Evolutionary conservation across 1,140 invertebrate species (phyloP).

Genomic region (Pseudomyrmex gracilis): DNA sequence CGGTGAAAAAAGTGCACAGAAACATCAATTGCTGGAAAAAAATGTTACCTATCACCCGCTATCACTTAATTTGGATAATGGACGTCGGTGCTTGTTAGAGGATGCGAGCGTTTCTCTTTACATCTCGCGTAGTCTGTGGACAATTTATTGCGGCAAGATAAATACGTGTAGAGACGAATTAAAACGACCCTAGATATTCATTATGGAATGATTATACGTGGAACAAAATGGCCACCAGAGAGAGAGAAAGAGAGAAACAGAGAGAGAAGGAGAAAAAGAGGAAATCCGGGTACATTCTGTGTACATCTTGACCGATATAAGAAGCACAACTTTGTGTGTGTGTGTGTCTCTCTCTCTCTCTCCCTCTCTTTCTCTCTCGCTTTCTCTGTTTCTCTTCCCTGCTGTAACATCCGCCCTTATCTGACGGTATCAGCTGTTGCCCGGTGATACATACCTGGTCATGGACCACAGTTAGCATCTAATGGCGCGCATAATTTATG

Average conservation of each 20-base stretch:
- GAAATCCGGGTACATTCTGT: conserved; percentile 54
- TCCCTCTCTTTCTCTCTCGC: not conserved
- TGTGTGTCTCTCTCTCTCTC: conserved; percentile 13
- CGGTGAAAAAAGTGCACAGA: too few relatives aligned
- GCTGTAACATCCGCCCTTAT: conserved; percentile 62
- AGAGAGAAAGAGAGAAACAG: too few relatives aligned
- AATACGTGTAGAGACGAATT: not conserved
- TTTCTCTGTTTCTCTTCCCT: not conserved
- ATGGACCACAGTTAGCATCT: conserved; percentile 78
- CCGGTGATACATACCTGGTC: conserved; percentile 78
- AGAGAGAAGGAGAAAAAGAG: too few relatives aligned
- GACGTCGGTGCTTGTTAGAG: too few relatives aligned
- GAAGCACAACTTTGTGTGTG: conserved; percentile 24
- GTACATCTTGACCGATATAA: conserved; percentile 3
- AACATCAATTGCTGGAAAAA: too few relatives aligned
- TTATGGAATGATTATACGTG: not conserved
- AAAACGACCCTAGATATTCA: conserved; percentile 1
- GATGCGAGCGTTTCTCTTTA: too few relatives aligned
- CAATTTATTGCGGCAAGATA: not conserved
- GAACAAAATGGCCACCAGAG: conserved; percentile 16
- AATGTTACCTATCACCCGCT: too few relatives aligned
- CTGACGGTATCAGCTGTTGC: conserved; percentile 67
- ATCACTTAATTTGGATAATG: too few relatives aligned
- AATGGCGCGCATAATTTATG: conserved; percentile 83
- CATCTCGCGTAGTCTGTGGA: not conserved